Evolutionary conservation across 53 echinoderm and acorn worm species (phyloP), one percentile per base, ranked within the genome.

Genomic region (Henricia sp.): DNA sequence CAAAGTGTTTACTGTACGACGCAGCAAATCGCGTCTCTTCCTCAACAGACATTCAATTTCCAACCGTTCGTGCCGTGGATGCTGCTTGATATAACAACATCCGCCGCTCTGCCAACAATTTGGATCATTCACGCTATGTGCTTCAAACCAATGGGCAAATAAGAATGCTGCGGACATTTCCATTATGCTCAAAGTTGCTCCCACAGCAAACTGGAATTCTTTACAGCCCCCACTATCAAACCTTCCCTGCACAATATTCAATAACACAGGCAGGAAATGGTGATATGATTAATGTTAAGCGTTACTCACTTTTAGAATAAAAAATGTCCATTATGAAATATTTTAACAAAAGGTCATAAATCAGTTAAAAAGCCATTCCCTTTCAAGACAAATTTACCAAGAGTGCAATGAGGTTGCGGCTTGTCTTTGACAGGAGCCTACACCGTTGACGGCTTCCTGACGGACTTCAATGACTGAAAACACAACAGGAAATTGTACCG

Each of bases 401-500:
- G 59, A 76, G 76, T 76, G 76, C 59, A 76, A 42, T 23, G 59
- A 42, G 76, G 59, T 76, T 41, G 57, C 40, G 38, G 40, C 67
- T n/a, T 21, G 76, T 38, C 58, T 76, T 76, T 76, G 76, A 76
- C 41, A 59, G 24, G 4, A 39, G 67, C 67, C 20, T 67, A 6
- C 30, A 67, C 67, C 76, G 59, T 41, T 59, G 12, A 41, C 76
- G 23, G 26, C 74, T 53, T 38, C 41, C 58, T 38, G 58, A 38
- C 41, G 11, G 59, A 58, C 59, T 76, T 27, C 42, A 41, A 58
- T 59, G 10, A 41, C 23, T 58, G 59, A 76, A 67, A 76, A 19
- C 55, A 34, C 33, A 36, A 76, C 76, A 76, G 76, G 76, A 76
- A 76, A 76, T 76, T 76, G 57, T 76, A 76, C 41, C 24, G 76